These are phyloP conservation scores for Dasysyrphus albostriatus DNA, from an alignment of 2,888 invertebrate species.

Conservation along the genomic window DNA sequence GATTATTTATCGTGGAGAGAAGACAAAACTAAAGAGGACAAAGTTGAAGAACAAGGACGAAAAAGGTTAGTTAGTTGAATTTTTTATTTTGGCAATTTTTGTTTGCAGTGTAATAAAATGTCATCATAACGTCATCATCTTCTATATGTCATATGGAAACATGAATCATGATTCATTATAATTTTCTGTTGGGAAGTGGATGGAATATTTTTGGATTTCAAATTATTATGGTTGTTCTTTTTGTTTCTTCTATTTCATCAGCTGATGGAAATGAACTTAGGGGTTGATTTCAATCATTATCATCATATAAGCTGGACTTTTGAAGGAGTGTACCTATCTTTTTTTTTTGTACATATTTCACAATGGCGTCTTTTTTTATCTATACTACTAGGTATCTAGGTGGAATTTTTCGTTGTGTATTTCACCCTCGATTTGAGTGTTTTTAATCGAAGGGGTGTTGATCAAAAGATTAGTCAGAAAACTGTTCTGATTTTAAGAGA, in stretches of 20 bases:
- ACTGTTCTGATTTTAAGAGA: background rate
- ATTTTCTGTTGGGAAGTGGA: slow-evolving; percentile 5
- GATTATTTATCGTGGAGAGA: slow-evolving; percentile 34
- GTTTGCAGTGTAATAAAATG: slow-evolving; percentile 6
- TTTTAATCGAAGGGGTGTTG: background rate
- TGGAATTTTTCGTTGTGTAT: too few species aligned
- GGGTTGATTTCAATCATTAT: slow-evolving; percentile 10
- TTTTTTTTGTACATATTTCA: background rate
- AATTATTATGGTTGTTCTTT: background rate
- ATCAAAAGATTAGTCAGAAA: background rate
- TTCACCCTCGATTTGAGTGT: background rate
- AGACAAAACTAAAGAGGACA: slow-evolving; percentile 5
- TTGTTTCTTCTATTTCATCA: slow-evolving; percentile 58
- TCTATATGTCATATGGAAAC: background rate
- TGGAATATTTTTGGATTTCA: slow-evolving; percentile 26
- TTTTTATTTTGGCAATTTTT: slow-evolving; percentile 22
- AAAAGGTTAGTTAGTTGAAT: slow-evolving; percentile 61
- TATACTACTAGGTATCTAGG: too few species aligned
- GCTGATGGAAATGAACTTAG: slow-evolving; percentile 48
- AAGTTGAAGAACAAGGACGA: slow-evolving; percentile 57
- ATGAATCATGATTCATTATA: background rate
- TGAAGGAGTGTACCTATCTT: too few species aligned
- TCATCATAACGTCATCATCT: slow-evolving; percentile 10
- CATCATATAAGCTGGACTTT: too few species aligned
- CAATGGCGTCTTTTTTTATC: background rate